Percentiles rank a stretch among this genome's conserved stretches.
Evolutionary conservation across 1,140 invertebrate species (phyloP).

Genomic region (Lasioglossum baleicum): DNA sequence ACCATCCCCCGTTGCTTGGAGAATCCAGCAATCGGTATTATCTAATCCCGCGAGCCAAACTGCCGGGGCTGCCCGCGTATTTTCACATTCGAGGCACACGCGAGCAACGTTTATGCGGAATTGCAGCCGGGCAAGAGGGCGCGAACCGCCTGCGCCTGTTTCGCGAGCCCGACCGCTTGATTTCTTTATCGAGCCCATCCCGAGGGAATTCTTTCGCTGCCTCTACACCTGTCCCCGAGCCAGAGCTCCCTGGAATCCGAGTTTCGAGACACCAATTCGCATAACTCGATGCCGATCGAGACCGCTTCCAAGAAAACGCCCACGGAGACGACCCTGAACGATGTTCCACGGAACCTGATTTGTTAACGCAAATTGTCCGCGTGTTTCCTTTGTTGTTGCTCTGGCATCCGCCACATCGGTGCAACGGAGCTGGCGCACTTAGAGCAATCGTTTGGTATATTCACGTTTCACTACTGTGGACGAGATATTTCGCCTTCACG

Average conservation of each 20-base stretch:
- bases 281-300: background rate
- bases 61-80: background rate
- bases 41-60: slow-evolving; percentile 31
- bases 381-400: too few relatives aligned
- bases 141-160: background rate
- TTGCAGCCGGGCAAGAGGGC: background rate
- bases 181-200: slow-evolving; percentile 29
- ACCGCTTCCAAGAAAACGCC: background rate
- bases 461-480: too few relatives aligned
- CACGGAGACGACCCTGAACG: too few relatives aligned
- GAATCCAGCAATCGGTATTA: slow-evolving; percentile 34
- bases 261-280: background rate
- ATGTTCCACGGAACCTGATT: too few relatives aligned
- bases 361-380: too few relatives aligned
- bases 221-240: background rate
- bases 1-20: too few relatives aligned
- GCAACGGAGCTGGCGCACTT: too few relatives aligned
- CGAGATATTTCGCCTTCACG: too few relatives aligned
- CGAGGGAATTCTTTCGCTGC: slow-evolving; percentile 3
- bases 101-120: slow-evolving; percentile 28
- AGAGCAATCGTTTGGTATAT: too few relatives aligned
- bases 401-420: too few relatives aligned
- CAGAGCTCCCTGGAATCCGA: slow-evolving; percentile 21
- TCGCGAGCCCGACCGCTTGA: slow-evolving; percentile 22
- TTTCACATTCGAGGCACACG: slow-evolving; percentile 37